A percentile compares a stretch with the other conserved stretches of the same genome.
Conservation (phyloP, 2,113 vertebrate species). For the Gallinago paraguaiae region DNA sequence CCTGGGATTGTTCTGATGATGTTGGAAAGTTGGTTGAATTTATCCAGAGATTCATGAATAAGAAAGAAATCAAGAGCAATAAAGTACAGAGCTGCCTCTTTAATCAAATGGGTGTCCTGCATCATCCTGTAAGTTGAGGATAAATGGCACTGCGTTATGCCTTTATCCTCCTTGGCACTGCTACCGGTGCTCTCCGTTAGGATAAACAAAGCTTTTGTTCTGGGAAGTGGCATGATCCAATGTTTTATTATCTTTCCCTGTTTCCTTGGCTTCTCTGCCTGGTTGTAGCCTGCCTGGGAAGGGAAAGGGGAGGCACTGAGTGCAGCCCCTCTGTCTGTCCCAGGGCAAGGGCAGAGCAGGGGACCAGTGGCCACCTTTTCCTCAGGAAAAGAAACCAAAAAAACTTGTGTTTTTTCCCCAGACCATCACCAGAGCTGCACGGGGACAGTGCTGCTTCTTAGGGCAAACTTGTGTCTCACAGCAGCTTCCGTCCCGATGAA, state of each 20-base stretch:
- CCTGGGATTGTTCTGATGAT: not conserved
- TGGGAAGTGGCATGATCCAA: not conserved
- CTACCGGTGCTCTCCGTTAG: fast-evolving
- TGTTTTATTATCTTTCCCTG: not conserved
- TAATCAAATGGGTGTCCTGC: not conserved
- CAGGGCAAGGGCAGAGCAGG: not conserved
- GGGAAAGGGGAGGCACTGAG: not conserved
- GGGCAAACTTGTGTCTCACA: not conserved
- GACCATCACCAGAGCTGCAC: not conserved
- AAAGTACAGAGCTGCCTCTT: not conserved
- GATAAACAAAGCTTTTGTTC: not conserved
- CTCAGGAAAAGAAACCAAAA: not conserved
- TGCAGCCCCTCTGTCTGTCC: not conserved
- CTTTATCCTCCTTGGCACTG: not conserved
- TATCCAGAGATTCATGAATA: not conserved
- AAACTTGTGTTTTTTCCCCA: not conserved
- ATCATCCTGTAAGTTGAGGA: not conserved
- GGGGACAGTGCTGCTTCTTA: not conserved
- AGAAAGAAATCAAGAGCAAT: not conserved
- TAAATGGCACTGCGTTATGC: not conserved
- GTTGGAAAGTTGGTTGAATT: not conserved
- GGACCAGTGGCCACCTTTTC: not conserved
- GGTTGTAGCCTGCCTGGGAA: too few species aligned
- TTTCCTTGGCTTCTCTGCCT: not conserved
- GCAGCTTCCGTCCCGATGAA: not conserved